phyloP scores from a whole-genome alignment of 2,797 vertebrate species.

The Arctocebus calabarensis region DNA sequence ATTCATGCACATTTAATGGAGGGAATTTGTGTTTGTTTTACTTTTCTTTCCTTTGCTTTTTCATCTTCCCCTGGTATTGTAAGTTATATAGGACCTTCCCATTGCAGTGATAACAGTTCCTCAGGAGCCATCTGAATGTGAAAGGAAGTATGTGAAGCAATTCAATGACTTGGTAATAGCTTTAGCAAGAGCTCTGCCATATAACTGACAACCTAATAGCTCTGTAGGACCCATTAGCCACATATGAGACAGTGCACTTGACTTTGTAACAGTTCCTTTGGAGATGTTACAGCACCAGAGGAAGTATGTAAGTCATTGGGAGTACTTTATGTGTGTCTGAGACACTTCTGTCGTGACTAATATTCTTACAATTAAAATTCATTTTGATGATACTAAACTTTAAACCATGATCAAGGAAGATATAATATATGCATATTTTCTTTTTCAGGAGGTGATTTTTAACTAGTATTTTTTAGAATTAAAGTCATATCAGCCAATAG shows the following conservation, averaged over 20 bases:
- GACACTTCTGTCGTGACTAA: slow-evolving; percentile 59
- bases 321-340: slow-evolving; percentile 72
- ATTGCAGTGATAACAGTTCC: slow-evolving; percentile 65
- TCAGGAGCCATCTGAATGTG: slow-evolving; percentile 42
- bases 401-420: slow-evolving; percentile 44
- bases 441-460: slow-evolving; percentile 35
- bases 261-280: slow-evolving; percentile 81
- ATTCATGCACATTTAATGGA: slow-evolving; percentile 61
- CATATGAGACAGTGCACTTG: slow-evolving; percentile 71
- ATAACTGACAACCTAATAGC: slow-evolving; percentile 66
- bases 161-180: slow-evolving; percentile 60
- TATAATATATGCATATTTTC: not conserved
- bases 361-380: slow-evolving; percentile 46
- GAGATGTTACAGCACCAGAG: slow-evolving; percentile 77
- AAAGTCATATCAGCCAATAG: not conserved
- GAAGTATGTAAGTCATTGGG: slow-evolving; percentile 72
- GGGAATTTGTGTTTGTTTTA: slow-evolving; percentile 57
- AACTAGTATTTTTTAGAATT: slow-evolving; percentile 22
- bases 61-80: slow-evolving; percentile 48
- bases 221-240: slow-evolving; percentile 75
- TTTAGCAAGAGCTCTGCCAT: slow-evolving; percentile 65
- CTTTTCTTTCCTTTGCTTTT: slow-evolving; percentile 54
- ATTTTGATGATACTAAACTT: slow-evolving; percentile 54
- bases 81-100: slow-evolving; percentile 69
- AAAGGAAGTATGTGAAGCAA: slow-evolving; percentile 63